These are phyloP conservation scores for Thomomys bottae DNA, from an alignment of 2,113 vertebrate species.

Conservation along the genomic window DNA sequence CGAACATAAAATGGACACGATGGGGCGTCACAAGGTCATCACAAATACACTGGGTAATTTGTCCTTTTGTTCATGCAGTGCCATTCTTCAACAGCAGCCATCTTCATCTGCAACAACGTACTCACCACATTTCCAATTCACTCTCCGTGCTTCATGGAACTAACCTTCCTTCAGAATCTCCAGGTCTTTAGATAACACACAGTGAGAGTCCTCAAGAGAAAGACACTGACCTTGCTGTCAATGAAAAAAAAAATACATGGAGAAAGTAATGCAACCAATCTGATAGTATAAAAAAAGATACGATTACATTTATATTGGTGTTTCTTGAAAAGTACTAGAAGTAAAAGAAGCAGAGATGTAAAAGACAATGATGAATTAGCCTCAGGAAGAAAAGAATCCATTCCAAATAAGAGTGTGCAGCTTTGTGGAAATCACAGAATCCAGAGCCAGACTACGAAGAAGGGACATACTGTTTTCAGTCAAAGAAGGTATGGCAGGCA, in stretches of 20 bases:
- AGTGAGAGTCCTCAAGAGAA: conserved; percentile 7
- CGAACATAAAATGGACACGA: not conserved
- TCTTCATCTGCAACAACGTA: not conserved
- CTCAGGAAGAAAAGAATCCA: not conserved
- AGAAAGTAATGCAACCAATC: conserved; percentile 22
- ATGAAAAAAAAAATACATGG: conserved; percentile 17
- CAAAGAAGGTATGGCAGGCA: not conserved
- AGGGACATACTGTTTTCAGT: not conserved
- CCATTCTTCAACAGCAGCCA: not conserved
- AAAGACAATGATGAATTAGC: conserved; percentile 17
- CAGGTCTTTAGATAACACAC: conserved; percentile 7
- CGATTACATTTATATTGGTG: not conserved
- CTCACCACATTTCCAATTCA: not conserved
- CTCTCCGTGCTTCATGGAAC: not conserved
- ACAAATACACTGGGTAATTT: not conserved
- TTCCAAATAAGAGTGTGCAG: conserved; percentile 7
- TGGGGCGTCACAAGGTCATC: not conserved
- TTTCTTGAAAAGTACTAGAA: conserved; percentile 8
- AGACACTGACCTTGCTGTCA: conserved; percentile 43
- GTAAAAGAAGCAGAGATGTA: not conserved
- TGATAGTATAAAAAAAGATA: conserved; percentile 9
- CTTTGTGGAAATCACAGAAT: not conserved
- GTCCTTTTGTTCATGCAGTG: not conserved
- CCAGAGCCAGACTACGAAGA: not conserved
- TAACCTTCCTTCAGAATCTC: not conserved